Evolutionary conservation across 2,113 vertebrate genomes (phyloP), one percentile per base, ranked within the genome.

Genomic region (Istiophorus platypterus): DNA sequence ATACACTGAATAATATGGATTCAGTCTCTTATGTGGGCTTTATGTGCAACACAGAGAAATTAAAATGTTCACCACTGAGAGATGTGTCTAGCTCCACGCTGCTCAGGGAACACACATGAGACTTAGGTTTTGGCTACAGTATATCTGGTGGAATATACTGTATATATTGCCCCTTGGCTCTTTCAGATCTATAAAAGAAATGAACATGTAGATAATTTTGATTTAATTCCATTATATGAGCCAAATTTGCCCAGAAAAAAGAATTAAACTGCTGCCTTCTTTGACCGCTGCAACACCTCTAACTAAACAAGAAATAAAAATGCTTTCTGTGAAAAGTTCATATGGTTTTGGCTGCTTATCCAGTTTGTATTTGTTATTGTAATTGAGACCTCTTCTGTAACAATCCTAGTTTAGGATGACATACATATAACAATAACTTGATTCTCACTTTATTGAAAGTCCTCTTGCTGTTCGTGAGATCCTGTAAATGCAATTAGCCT

Each of bases 1-100:
- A 56, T 82, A 56, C 52, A 57, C 47, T 66, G 59, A 74, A 77
- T 84, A 79, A 59, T 81, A 75, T 70, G 42, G 49, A 81, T 88
- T 82, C 68, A 81, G 87, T 77, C 54, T 37, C 39, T 81, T 81
- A 76, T 86, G 22, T 76, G 56, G 64, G 76, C 59, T 68, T 64
- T 24, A 65, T 73, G 34, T 49, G 61, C 56, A 42, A 51, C 27
- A 5, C 42, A 72, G 42, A n/a, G 27, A 74, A 69, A 76, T 84
- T 18, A 49, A 71, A 69, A 54, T 14, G 10, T 39, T 71, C 4
- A 22, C 24, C 37, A 65, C 51, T n/a, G 11, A 56, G 57, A 5
- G 6, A 3, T 6, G 26, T 7, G 0, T 57, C 5, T 1, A 63
- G 56, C 57, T 45, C 14, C 18, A 12, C 0, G 5, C 37, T 27